Evolutionary conservation across 1,140 invertebrate species (phyloP), one percentile per base, ranked within the genome.

Genomic region (Parapsyche elsis): DNA sequence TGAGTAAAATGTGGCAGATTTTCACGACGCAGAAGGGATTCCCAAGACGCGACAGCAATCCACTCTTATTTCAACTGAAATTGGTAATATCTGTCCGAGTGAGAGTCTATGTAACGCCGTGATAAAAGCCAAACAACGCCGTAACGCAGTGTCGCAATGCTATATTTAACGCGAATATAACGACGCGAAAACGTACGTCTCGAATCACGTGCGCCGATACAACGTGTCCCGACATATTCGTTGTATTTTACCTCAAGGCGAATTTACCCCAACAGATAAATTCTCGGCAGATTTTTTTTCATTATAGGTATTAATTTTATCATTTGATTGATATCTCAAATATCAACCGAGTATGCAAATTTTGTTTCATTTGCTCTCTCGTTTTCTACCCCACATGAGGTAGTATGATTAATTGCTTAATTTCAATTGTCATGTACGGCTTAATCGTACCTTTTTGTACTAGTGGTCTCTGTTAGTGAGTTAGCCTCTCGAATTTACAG

Each of bases 41-140:
- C 49, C n/a, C 14, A 74, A 0, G 70, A 46, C 70, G 77, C 67
- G 45, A 75, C 71, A 71, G 49, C 79, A 9, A 79, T 82, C 78
- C 74, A 57, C 81, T 71, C 71, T 79, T 79, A 79, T 82, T 80
- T 80, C 78, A 71, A 61, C 12, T 53, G 71, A 83, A 83, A 83
- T 83, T 83, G 81, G 81, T 76, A 83, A 83, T 83, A 83, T 83
- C 70, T 78, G 81, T 83, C 81, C 79, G 44, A 46, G 64, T 21
- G 21, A 61, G 78, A 44, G 77, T 70, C 71, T 53, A 44, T 79
- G 81, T 83, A 81, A 83, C 71, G 73, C 71, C 38, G 70, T 79
- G 81, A 83, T 80, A 83, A 83, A 83, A 79, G 79, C 76, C 80
- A 81, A 70, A 78, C 77, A 71, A 24, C 73, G 71, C 64, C 77